Evolutionary conservation across 2,113 vertebrate species (phyloP).

Genomic region (Pao palembangensis): DNA sequence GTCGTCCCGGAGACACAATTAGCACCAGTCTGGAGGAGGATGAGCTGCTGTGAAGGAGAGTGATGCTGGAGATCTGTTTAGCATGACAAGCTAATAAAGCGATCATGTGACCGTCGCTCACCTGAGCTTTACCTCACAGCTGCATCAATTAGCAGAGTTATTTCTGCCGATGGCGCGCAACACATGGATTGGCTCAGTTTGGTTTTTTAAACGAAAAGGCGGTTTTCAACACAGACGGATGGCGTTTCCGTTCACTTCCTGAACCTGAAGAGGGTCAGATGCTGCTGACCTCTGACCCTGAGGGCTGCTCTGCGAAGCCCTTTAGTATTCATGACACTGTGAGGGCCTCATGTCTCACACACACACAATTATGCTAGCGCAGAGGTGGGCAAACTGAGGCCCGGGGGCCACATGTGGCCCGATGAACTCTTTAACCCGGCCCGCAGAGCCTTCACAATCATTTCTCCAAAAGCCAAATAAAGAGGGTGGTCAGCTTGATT

Average conservation of each 20-base stretch:
- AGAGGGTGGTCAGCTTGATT: too few species aligned
- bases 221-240: too few species aligned
- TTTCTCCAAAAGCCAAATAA: too few species aligned
- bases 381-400: too few species aligned
- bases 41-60: background rate
- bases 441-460: too few species aligned
- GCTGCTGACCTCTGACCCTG: conserved; percentile 25
- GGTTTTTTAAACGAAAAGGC: too few species aligned
- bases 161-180: too few species aligned
- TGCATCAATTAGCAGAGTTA: background rate
- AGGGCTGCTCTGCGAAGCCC: background rate
- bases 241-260: background rate
- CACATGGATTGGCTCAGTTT: too few species aligned
- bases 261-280: background rate
- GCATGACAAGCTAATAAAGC: background rate
- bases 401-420: too few species aligned
- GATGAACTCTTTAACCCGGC: too few species aligned
- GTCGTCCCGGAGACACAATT: background rate
- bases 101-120: background rate
- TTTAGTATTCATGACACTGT: conserved; percentile 18
- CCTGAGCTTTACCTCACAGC: background rate
- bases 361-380: too few species aligned
- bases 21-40: background rate
- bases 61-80: background rate
- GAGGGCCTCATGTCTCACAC: background rate